A percentile compares a stretch with the other conserved stretches of the same genome.
Conservation (phyloP, 2,113 vertebrate genomes). For the Athene cunicularia region DNA sequence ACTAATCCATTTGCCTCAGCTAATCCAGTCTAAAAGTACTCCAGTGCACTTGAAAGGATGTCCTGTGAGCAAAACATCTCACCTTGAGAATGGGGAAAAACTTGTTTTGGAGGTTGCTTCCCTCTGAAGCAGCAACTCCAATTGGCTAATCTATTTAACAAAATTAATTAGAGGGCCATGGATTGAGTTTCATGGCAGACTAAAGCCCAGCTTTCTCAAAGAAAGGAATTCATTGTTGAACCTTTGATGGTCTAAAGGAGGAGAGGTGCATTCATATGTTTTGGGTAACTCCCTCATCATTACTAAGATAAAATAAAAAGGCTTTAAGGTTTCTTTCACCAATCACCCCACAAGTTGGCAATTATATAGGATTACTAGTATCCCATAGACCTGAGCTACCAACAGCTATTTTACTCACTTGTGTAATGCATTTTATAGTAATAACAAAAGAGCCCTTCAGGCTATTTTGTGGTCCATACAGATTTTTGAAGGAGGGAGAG, state of each 20-base stretch:
- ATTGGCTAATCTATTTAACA: slow-evolving; percentile 69
- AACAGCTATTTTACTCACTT: slow-evolving; percentile 44
- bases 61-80: slow-evolving; percentile 59
- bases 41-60: slow-evolving; percentile 63
- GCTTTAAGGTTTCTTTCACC: slow-evolving; percentile 53
- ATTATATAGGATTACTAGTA: slow-evolving; percentile 67
- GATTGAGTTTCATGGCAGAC: slow-evolving; percentile 72
- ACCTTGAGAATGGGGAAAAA: slow-evolving; percentile 71
- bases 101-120: slow-evolving; percentile 60
- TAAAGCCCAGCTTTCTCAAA: slow-evolving; percentile 64
- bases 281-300: slow-evolving; percentile 62
- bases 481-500: slow-evolving; percentile 5
- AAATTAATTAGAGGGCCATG: slow-evolving; percentile 70
- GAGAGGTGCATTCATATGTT: slow-evolving; percentile 43
- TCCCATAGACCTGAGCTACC: slow-evolving; percentile 53
- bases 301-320: slow-evolving; percentile 65
- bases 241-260: slow-evolving; percentile 71
- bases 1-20: slow-evolving; percentile 57
- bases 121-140: slow-evolving; percentile 58
- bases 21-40: slow-evolving; percentile 75
- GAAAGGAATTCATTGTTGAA: slow-evolving; percentile 55
- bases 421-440: slow-evolving; percentile 8
- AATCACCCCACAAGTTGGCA: slow-evolving; percentile 25
- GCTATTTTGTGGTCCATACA: slow-evolving; percentile 54
- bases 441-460: slow-evolving; percentile 59